Evolutionary conservation across 1,140 invertebrate genomes (phyloP), one percentile per base, ranked within the genome.

Genomic region (Hirudo medicinalis): DNA sequence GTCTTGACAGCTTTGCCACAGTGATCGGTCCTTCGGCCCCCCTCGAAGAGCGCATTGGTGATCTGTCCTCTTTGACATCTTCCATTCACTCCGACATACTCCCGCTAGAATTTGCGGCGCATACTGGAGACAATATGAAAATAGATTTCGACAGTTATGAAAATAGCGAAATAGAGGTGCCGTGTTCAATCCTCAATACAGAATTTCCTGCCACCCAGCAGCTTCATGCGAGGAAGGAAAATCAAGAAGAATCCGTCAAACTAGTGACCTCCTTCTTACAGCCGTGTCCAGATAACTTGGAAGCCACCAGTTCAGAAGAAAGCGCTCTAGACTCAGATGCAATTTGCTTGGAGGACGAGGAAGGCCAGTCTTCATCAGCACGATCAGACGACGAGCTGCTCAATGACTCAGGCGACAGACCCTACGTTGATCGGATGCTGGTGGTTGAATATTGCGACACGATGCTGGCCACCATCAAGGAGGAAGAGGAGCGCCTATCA

Each of bases 1-100:
- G 86, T 54, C 89, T 89, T 78, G 91, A 93, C 79, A 92, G 91
- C 40, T 94, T 93, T 83, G 91, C 80, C 60, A 82, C 80, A 68
- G 80, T 82, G 22, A 78, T 82, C 67, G 77, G 78, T 60, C 78
- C 76, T 22, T 76, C 92, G 55, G 36, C 67, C 1, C 89, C 88
- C 78, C 86, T 89, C 29, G 87, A 91, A 78, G 88, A 90, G 63
- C 74, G 80, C 63, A 73, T 80, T 60, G 79, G 78, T 68, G 80
- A 82, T 68, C 77, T 82, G 74, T 76, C 80, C 15, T 82, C 80
- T 22, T 77, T 81, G 76, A 78, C 79, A 19, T 82, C 80, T 75
- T 80, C 81, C 87, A 75, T 81, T 69, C 76, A 79, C 69, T 80
- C 79, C 66, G 79, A 82, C 74, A 74, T 79, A 22, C 78, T 79